Percentiles rank a stretch among this genome's conserved stretches.
phyloP scores from a whole-genome alignment of 2,113 vertebrate genomes.

The Stictonetta naevosa region DNA sequence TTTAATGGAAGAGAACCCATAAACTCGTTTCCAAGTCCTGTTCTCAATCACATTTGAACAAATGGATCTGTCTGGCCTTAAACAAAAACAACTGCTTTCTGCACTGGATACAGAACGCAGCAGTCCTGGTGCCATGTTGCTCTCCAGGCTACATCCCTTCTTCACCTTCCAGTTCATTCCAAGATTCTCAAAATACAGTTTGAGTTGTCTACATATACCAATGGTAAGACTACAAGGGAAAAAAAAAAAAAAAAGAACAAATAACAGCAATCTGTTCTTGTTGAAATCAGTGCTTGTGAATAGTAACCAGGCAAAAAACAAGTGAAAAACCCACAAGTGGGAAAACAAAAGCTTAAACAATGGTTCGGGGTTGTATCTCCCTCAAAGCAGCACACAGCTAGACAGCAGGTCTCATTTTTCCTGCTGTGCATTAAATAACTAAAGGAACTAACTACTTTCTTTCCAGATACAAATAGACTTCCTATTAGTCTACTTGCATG shows the following conservation, averaged over 20 bases:
- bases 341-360: not conserved
- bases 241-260: not conserved
- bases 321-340: not conserved
- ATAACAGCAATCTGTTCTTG: not conserved
- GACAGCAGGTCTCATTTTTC: not conserved
- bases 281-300: not conserved
- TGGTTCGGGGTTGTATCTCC: not conserved
- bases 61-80: not conserved
- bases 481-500: not conserved
- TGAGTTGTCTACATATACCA: not conserved
- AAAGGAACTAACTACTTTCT: not conserved
- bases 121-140: not conserved
- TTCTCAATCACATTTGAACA: not conserved
- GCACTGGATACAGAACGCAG: not conserved
- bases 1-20: not conserved
- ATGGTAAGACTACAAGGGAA: not conserved
- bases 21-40: not conserved
- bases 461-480: not conserved
- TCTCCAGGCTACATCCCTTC: not conserved
- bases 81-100: not conserved
- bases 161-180: not conserved
- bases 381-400: not conserved
- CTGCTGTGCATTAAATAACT: not conserved
- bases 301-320: not conserved
- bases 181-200: not conserved